A percentile compares a stretch with the other conserved stretches of the same genome.
phyloP scores from a whole-genome alignment of 2,888 invertebrate species.

The Lapara coniferarum region DNA sequence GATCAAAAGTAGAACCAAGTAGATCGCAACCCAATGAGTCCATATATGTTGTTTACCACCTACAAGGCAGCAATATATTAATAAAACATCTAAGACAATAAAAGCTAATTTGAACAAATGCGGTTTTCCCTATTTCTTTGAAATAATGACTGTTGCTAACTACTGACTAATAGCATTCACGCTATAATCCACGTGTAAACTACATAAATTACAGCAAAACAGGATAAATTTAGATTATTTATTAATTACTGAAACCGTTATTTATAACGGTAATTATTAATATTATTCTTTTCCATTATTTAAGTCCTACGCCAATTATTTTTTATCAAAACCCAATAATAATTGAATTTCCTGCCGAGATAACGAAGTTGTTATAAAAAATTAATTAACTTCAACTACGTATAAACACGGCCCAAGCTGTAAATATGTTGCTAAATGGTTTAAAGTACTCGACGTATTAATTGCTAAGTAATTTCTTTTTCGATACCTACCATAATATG shows the following conservation, averaged over 20 bases:
- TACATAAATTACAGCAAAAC: neutral
- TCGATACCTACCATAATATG: too few relatives aligned
- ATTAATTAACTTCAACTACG: neutral
- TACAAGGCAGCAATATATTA: neutral
- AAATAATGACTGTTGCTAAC: neutral
- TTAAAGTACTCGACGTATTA: neutral
- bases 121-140: conserved; percentile 16
- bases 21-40: neutral
- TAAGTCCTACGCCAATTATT: conserved; percentile 13
- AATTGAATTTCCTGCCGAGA: conserved; percentile 28
- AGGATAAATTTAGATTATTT: conserved; percentile 18
- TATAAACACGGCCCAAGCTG: neutral
- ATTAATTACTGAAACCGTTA: conserved; percentile 27
- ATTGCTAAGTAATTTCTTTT: too few relatives aligned
- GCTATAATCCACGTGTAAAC: neutral
- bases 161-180: conserved; percentile 3
- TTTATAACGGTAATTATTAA: conserved; percentile 18
- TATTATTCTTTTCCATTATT: conserved; percentile 28
- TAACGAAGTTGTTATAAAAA: conserved; percentile 6
- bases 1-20: too few relatives aligned
- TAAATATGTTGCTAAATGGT: neutral
- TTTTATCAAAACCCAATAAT: conserved; percentile 14
- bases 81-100: neutral
- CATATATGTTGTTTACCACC: neutral
- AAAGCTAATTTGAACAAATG: neutral